Evolutionary conservation across 2,113 vertebrate species (phyloP).

Genomic region (Dascyllus trimaculatus): DNA sequence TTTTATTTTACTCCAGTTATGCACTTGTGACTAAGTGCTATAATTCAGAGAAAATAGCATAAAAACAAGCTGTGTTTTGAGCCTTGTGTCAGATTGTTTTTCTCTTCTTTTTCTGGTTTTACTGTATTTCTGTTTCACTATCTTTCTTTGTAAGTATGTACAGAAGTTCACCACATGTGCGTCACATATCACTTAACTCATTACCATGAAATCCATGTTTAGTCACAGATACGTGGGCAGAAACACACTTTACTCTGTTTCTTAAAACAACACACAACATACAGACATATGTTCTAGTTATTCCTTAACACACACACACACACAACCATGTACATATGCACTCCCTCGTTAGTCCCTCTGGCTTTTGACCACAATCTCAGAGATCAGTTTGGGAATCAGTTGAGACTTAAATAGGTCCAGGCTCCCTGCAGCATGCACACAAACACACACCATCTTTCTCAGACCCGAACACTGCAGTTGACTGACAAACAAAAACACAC

Average conservation of each 20-base stretch:
- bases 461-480: background rate
- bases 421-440: slow-evolving; percentile 20
- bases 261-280: background rate
- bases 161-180: slow-evolving; percentile 29
- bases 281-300: slow-evolving; percentile 9
- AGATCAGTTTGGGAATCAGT: slow-evolving; percentile 59
- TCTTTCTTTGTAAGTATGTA: slow-evolving; percentile 4
- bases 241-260: background rate
- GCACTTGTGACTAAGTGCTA: background rate
- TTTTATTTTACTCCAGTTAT: background rate
- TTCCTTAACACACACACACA: slow-evolving; percentile 1
- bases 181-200: slow-evolving; percentile 46
- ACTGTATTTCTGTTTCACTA: background rate
- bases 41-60: background rate
- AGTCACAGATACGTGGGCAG: slow-evolving; percentile 5
- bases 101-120: no score
- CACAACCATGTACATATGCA: background rate
- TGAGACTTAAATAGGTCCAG: slow-evolving; percentile 47
- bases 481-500: slow-evolving; percentile 13
- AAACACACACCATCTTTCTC: background rate
- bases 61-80: background rate
- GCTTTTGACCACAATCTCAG: slow-evolving; percentile 51
- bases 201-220: slow-evolving; percentile 56
- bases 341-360: slow-evolving; percentile 1
- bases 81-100: background rate